phyloP scores from a whole-genome alignment of 2,797 vertebrate genomes.

The Falco concolor region DNA sequence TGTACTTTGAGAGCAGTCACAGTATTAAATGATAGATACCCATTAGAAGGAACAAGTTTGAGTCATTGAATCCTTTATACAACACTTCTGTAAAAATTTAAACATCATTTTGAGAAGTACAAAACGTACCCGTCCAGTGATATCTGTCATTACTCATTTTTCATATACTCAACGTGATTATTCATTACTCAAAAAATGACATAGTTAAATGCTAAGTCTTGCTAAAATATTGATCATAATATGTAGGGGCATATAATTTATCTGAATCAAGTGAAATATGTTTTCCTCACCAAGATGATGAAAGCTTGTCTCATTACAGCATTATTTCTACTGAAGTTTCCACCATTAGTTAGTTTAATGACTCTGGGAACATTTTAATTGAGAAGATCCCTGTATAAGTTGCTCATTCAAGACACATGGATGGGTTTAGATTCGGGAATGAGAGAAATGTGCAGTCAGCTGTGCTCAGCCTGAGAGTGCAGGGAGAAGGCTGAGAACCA shows the following conservation, averaged over 20 bases:
- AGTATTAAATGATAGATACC: conserved; percentile 20
- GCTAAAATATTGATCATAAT: conserved; percentile 66
- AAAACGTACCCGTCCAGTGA: conserved; percentile 37
- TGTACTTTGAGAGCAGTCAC: neutral
- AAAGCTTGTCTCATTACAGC: conserved; percentile 62
- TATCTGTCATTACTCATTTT: conserved; percentile 59
- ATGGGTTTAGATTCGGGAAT: neutral
- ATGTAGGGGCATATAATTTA: conserved; percentile 52
- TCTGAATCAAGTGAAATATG: conserved; percentile 54
- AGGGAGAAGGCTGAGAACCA: neutral
- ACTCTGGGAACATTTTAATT: conserved; percentile 38
- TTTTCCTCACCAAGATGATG: conserved; percentile 57
- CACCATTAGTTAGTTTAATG: conserved; percentile 58
- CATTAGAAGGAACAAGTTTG: conserved; percentile 42
- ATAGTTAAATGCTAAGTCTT: conserved; percentile 54
- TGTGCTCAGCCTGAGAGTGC: neutral
- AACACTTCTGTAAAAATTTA: conserved; percentile 39
- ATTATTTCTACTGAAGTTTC: conserved; percentile 59
- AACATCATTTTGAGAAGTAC: conserved; percentile 29
- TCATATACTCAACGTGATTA: conserved; percentile 25
- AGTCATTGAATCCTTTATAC: conserved; percentile 26
- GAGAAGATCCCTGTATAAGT: conserved; percentile 17
- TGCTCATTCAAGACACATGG: conserved; percentile 12
- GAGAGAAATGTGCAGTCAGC: neutral
- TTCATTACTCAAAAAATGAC: conserved; percentile 60